Percentiles rank a stretch among this genome's conserved stretches.
Evolutionary conservation across 1,140 invertebrate genomes (phyloP).

Genomic region (Polypedilum pembai): DNA sequence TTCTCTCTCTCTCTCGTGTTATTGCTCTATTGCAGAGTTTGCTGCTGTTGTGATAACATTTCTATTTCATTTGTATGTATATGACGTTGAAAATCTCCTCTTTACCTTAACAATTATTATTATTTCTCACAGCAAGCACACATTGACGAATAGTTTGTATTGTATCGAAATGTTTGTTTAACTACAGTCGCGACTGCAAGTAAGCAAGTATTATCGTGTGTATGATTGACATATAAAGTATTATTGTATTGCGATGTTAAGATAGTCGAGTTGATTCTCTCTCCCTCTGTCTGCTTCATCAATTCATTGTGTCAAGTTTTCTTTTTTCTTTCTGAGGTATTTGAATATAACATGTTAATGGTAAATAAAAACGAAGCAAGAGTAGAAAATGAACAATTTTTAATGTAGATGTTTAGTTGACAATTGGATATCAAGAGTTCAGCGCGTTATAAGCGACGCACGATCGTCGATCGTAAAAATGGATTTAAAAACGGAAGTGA

Average conservation of each 20-base stretch:
- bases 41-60: not conserved
- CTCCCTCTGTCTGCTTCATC: not conserved
- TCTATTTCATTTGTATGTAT: slow-evolving; percentile 19
- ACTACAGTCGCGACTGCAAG: not conserved
- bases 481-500: slow-evolving; percentile 6
- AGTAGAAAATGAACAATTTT: not conserved
- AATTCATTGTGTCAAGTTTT: not conserved
- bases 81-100: slow-evolving; percentile 17
- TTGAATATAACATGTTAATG: slow-evolving; percentile 7
- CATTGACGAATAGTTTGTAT: not conserved
- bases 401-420: not conserved
- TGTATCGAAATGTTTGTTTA: slow-evolving; percentile 12
- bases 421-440: slow-evolving; percentile 9
- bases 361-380: not conserved
- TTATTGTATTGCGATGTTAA: slow-evolving; percentile 18
- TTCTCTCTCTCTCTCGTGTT: too few species aligned
- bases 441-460: not conserved
- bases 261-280: not conserved
- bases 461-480: not conserved
- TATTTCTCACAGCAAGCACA: slow-evolving; percentile 5
- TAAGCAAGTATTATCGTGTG: not conserved
- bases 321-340: not conserved
- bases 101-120: slow-evolving; percentile 20
- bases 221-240: slow-evolving; percentile 3
- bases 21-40: not conserved